Conservation (phyloP, 2,888 invertebrate genomes). For the Polydrusus tereticollis region DNA sequence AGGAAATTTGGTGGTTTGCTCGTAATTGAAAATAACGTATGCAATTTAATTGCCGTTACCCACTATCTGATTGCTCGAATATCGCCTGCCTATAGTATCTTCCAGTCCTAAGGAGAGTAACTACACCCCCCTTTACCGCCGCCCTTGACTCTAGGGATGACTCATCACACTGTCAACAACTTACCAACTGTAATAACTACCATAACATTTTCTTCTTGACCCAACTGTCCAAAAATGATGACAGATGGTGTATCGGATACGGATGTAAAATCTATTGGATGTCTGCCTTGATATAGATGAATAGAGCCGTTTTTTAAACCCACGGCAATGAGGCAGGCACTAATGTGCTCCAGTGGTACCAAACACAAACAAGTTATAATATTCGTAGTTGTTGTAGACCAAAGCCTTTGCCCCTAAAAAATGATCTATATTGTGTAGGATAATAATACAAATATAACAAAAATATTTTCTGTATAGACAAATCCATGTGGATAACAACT, state of each 20-base stretch:
- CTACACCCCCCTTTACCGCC: no score
- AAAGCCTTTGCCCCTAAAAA: conserved; percentile 83
- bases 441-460: neutral
- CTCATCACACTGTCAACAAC: no score
- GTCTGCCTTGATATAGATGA: conserved; percentile 77
- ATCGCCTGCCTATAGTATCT: no score
- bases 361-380: conserved; percentile 73
- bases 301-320: conserved; percentile 80
- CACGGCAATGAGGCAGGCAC: conserved; percentile 75
- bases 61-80: no score
- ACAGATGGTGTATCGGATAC: conserved; percentile 81
- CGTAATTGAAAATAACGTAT: no score
- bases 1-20: no score
- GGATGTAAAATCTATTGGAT: conserved; percentile 84
- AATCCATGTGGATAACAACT: no score
- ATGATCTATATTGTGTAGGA: no score
- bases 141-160: no score
- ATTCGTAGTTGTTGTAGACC: conserved; percentile 76
- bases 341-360: conserved; percentile 78
- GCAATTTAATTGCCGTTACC: no score
- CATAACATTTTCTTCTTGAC: conserved; percentile 94
- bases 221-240: conserved; percentile 90
- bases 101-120: no score
- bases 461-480: conserved; percentile 5
- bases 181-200: conserved; percentile 83